Base-by-base conservation (phyloP, 2,888 invertebrate species). In the Eremobia ochroleuca region DNA sequence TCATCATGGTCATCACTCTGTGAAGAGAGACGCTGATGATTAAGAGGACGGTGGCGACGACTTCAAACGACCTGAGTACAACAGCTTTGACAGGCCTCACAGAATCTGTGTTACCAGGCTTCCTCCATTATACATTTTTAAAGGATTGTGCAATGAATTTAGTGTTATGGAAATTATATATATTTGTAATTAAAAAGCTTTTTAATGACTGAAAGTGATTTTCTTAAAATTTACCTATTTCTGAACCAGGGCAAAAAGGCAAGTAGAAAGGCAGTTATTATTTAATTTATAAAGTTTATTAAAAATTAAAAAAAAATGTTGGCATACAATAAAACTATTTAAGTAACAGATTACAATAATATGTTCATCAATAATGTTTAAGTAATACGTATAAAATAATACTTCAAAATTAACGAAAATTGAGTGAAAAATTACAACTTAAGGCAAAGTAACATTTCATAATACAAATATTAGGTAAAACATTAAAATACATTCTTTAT, bases 301-400 rank as follows among this genome's bases (percentile, higher is more conserved):
- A 83, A 82, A 89, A 91, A 89, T 83, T 83, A 86, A 83, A 90
- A 59, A 58, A 65, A 77, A 72, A 91, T n/a, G 88, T 88, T 87
- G 86, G 83, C 87, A 83, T 90, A 92, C 87, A 92, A 85, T 90
- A 91, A 82, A 88, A 80, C 89, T 92, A 92, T 89, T 91, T 92
- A 94, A 93, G 92, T 94, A 95, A 94, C 94, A 93, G 87, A 91
- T 92, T 92, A 93, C 89, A 93, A 92, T 91, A 94, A 93, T 94
- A 95, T 94, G 92, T 95, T 93, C 94, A 95, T 92, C 94, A 91
- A 93, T 93, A 93, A 93, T 93, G 89, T 82, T 85, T 79, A 81
- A 82, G 76, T 81, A 81, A 84, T 83, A 85, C 75, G 80, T 79
- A 79, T 37, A 70, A 82, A 71, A 85, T 73, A 86, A 83, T 82